phyloP scores from a whole-genome alignment of 2,113 vertebrate genomes.

The Hemiprocne comata region DNA sequence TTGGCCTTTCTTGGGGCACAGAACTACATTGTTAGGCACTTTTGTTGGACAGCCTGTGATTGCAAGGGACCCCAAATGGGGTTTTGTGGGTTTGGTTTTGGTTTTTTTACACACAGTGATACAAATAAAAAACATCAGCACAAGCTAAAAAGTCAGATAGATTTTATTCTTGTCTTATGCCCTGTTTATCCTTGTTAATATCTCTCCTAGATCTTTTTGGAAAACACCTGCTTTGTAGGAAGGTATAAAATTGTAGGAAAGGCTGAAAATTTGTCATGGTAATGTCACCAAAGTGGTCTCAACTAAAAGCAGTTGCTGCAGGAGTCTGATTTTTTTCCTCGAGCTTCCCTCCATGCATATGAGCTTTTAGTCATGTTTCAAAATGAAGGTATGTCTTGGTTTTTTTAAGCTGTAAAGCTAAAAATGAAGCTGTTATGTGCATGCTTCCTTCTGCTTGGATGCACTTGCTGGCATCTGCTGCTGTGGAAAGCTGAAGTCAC shows the following conservation, averaged over 20 bases:
- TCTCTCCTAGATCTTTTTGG: neutral
- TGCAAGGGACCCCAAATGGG: neutral
- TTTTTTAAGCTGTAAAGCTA: neutral
- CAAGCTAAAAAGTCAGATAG: neutral
- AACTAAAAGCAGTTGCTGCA: constrained; percentile 12
- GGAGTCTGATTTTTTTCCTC: neutral
- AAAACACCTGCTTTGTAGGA: constrained; percentile 27
- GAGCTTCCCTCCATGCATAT: neutral
- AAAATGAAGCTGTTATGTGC: constrained; percentile 8
- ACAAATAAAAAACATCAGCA: neutral
- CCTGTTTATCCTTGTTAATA: constrained; percentile 24
- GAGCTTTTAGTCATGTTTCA: constrained; percentile 22
- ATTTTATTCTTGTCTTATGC: constrained; percentile 8
- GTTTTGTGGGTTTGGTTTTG: neutral
- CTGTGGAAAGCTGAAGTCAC: neutral
- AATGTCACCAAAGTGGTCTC: neutral
- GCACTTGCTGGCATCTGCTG: neutral
- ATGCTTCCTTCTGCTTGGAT: neutral
- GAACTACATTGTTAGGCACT: neutral
- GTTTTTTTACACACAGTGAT: neutral
- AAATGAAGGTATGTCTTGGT: neutral
- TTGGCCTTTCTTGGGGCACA: neutral
- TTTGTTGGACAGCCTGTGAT: neutral
- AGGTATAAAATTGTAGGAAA: constrained; percentile 30
- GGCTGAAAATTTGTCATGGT: neutral